Base-by-base conservation (phyloP, 2,113 vertebrate genomes). In the Siphamia tubifer region DNA sequence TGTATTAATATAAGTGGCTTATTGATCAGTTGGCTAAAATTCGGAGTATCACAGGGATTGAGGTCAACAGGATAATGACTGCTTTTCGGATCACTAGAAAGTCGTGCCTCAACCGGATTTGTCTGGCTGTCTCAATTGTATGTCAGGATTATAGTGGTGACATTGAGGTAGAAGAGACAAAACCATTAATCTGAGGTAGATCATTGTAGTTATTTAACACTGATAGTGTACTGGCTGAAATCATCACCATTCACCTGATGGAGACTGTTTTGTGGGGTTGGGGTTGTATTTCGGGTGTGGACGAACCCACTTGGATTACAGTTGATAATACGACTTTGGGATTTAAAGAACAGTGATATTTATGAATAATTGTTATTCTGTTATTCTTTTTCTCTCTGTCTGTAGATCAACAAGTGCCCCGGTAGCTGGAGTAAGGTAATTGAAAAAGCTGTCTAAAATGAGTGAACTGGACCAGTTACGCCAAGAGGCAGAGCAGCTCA, bases 401-500 rank as follows among this genome's bases (percentile, higher is more conserved):
- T 67, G 34, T 88, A 98, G 96, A 94, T 92, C 91, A 90, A 85
- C 82, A 91, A 90, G 90, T 93, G 91, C 94, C 92, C 90, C 57
- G 58, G 94, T 93, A 93, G 93, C 91, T 89, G 92, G 91, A 89
- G 88, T 81, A 91, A 92, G 82, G 88, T 89, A 84, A 92, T 93
- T 87, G 83, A 85, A 91, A 94, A 92, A 93, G 91, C 81, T 81
- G 81, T 89, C 81, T 96, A 96, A 85, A 92, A 99, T 98, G 98
- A 99, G 98, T 82, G 98, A 99, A 91, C 94, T 99, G 49, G 98
- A 99, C 90, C 98, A 99, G 93, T 92, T 99, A 87, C 97, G 98
- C 93, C 98, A 99, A 93, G 98, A 99, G 95, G 97, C 98, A 19
- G 98, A 99, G 83, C 98, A 99, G 79, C 98, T 99, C 77, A 99